Percentiles rank a stretch among this genome's conserved stretches.
These are phyloP conservation scores for Ciconia nigra DNA, from an alignment of 2,797 vertebrate genomes.

Conservation along the genomic window DNA sequence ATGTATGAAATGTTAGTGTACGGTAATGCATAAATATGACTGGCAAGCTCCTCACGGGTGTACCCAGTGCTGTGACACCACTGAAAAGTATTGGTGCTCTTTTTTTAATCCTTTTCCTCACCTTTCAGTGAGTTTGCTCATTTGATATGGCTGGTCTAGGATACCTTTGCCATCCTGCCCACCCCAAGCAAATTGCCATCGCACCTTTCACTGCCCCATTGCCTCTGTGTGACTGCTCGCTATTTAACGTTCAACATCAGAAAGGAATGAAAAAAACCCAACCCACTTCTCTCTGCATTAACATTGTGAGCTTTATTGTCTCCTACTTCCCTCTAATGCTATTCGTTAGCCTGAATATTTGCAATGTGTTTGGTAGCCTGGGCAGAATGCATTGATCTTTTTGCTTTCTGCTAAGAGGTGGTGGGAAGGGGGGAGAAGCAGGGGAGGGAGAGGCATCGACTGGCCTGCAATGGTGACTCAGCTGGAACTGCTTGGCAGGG, in stretches of 20 bases:
- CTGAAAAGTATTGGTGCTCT: background rate
- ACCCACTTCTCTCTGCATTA: background rate
- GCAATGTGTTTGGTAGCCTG: background rate
- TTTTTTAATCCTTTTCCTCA: background rate
- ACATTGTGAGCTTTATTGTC: background rate
- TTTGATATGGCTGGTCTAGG: fast-evolving
- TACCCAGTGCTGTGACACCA: background rate
- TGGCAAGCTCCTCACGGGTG: background rate
- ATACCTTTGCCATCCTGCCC: background rate
- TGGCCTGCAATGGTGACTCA: conserved; percentile 2
- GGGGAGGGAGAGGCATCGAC: background rate
- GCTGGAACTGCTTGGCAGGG: background rate
- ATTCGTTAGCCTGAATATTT: background rate
- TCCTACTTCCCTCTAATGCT: fast-evolving
- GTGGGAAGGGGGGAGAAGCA: background rate
- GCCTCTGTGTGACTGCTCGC: background rate
- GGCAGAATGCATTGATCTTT: background rate
- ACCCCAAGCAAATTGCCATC: fast-evolving
- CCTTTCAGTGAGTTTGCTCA: background rate
- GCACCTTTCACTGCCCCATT: fast-evolving
- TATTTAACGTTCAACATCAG: fast-evolving
- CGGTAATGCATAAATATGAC: background rate
- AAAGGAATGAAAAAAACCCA: background rate
- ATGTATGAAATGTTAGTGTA: background rate
- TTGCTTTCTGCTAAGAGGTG: background rate